Conservation (phyloP, 2,888 invertebrate species). For the Xestia c-nigrum region DNA sequence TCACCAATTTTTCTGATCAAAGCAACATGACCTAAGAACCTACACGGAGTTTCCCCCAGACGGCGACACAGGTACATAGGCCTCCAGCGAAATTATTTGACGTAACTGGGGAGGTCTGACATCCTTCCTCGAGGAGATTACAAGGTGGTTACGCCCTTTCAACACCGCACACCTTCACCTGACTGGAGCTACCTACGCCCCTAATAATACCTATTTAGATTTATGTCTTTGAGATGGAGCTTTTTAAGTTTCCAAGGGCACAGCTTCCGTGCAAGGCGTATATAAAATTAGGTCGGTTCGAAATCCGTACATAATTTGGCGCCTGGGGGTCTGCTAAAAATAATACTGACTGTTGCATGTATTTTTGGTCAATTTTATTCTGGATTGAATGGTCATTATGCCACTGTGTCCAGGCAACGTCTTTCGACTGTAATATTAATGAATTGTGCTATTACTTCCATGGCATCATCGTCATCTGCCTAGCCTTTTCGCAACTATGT, state of each 20-base stretch:
- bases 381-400: neutral
- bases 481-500: too few species aligned
- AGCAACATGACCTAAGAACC: neutral
- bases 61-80: conserved; percentile 15
- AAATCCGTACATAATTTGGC: conserved; percentile 29
- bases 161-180: conserved; percentile 21
- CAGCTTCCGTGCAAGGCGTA: conserved; percentile 34
- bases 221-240: conserved; percentile 13
- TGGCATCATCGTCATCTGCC: too few species aligned
- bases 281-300: conserved; percentile 28
- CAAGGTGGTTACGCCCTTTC: conserved; percentile 42
- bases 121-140: conserved; percentile 79
- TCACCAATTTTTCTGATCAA: neutral
- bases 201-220: conserved; percentile 27
- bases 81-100: conserved; percentile 27
- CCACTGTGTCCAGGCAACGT: neutral
- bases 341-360: conserved; percentile 23
- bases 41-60: neutral
- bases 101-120: conserved; percentile 66
- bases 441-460: neutral
- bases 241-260: conserved; percentile 25
- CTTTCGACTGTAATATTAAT: neutral
- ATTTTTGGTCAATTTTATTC: conserved; percentile 14
- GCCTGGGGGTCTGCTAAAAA: conserved; percentile 35
- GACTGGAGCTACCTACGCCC: conserved; percentile 14